Evolutionary conservation across 2,797 vertebrate genomes (phyloP).

Genomic region (Cryptoblepharus egeriae): DNA sequence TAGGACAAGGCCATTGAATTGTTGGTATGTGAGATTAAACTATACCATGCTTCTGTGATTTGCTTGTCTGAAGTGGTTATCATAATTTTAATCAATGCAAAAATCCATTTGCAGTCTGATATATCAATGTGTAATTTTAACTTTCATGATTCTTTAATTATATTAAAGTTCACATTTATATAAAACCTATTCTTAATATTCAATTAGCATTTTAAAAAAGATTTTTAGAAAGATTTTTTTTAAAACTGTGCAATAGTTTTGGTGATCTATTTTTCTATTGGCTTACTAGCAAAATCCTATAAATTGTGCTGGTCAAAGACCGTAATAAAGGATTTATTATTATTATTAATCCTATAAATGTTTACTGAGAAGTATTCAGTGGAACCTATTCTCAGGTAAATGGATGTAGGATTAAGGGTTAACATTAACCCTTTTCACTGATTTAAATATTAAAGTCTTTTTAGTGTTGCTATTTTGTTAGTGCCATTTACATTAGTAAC

Average conservation of each 20-base stretch:
- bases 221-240: neutral
- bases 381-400: too few relatives aligned
- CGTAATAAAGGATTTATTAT: too few relatives aligned
- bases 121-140: conserved; percentile 53
- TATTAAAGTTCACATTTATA: conserved; percentile 48
- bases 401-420: too few relatives aligned
- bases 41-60: conserved; percentile 39
- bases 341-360: too few relatives aligned
- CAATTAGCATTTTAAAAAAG: neutral
- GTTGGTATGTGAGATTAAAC: conserved; percentile 53
- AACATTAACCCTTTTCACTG: too few relatives aligned
- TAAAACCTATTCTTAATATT: conserved; percentile 5
- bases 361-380: too few relatives aligned
- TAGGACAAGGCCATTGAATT: conserved; percentile 69
- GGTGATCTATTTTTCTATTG: too few relatives aligned
- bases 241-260: neutral
- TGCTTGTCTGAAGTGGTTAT: conserved; percentile 60
- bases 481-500: too few relatives aligned
- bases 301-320: too few relatives aligned
- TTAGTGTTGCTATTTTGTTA: too few relatives aligned
- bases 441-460: too few relatives aligned
- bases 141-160: conserved; percentile 50
- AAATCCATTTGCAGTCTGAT: conserved; percentile 50
- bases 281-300: too few relatives aligned
- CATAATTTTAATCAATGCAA: conserved; percentile 67